phyloP scores from a whole-genome alignment of 2,888 invertebrate genomes.

The Zele albiditarsus region DNA sequence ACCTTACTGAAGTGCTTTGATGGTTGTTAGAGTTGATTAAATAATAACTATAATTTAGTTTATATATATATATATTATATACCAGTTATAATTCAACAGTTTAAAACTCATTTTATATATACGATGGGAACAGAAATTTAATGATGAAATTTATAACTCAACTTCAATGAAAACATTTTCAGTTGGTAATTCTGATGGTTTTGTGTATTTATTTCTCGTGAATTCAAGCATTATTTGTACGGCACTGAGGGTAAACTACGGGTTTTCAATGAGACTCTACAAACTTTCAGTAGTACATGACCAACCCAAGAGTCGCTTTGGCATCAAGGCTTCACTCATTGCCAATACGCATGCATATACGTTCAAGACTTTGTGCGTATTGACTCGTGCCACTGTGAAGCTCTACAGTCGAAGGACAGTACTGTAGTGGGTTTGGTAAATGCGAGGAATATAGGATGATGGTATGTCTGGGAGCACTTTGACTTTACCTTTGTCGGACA shows the following conservation, averaged over 20 bases:
- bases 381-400: background rate
- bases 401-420: background rate
- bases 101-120: too few relatives aligned
- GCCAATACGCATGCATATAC: background rate
- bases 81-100: too few relatives aligned
- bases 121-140: background rate
- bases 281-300: constrained; percentile 23
- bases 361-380: background rate
- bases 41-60: too few relatives aligned
- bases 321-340: background rate
- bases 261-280: constrained; percentile 24
- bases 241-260: constrained; percentile 14
- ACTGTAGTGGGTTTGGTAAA: background rate
- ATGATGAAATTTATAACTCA: constrained; percentile 10
- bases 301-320: background rate
- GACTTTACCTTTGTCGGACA: constrained; percentile 6
- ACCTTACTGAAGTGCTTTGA: too few relatives aligned
- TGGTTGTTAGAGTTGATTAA: too few relatives aligned
- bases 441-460: background rate
- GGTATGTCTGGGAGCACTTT: background rate
- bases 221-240: constrained; percentile 12
- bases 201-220: constrained; percentile 22
- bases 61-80: too few relatives aligned
- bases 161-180: background rate
- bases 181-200: background rate